Evolutionary conservation across 2,113 vertebrate species (phyloP).

Genomic region (Pseudorectes ferrugineus): DNA sequence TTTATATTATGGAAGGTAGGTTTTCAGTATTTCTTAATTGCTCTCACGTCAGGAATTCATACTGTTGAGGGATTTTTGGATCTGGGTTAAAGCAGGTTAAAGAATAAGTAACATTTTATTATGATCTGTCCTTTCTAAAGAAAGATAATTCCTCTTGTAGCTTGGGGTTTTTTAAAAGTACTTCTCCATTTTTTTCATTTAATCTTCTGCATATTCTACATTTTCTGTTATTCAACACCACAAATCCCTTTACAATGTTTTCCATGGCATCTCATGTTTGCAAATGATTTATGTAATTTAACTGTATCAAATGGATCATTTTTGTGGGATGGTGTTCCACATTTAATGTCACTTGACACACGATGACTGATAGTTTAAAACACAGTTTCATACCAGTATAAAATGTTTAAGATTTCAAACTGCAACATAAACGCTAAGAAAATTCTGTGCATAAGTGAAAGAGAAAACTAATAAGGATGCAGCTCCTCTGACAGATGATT

Average conservation of each 20-base stretch:
- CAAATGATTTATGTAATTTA: background rate
- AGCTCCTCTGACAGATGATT: background rate
- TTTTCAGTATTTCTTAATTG: background rate
- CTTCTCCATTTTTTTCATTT: background rate
- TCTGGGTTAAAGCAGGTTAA: background rate
- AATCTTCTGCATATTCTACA: background rate
- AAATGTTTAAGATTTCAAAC: background rate
- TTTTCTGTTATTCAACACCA: background rate
- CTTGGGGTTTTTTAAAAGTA: background rate
- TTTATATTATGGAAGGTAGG: constrained; percentile 88
- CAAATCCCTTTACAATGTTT: background rate
- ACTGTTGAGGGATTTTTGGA: background rate
- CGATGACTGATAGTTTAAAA: background rate
- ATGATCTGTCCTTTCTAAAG: background rate
- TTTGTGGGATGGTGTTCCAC: background rate
- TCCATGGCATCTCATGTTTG: background rate
- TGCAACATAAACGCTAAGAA: background rate
- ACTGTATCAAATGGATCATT: background rate
- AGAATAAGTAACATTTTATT: background rate
- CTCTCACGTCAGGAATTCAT: background rate
- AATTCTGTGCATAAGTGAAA: background rate
- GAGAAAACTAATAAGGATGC: background rate
- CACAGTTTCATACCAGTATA: background rate
- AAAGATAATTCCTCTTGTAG: background rate
- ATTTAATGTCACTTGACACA: background rate